Conservation (phyloP, 2,113 vertebrate species). For the Cynopterus brachyotis region DNA sequence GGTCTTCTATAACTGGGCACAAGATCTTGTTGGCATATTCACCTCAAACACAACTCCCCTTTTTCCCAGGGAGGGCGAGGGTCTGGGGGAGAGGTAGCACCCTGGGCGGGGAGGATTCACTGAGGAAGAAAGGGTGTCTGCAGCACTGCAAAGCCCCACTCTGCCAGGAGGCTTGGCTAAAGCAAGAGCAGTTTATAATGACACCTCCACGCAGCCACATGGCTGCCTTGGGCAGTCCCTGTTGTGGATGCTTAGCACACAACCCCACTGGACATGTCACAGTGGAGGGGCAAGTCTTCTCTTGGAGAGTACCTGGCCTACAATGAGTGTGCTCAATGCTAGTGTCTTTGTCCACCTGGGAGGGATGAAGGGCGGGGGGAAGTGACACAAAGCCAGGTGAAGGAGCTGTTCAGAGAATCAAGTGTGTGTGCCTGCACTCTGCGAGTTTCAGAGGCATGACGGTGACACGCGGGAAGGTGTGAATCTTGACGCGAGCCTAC, state of each 20-base stretch:
- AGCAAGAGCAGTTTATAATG: neutral
- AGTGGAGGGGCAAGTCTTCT: neutral
- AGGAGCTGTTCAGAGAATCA: neutral
- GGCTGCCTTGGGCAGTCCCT: neutral
- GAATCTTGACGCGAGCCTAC: neutral
- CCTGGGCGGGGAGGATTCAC: neutral
- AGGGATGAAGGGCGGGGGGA: too few relatives aligned
- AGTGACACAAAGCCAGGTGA: neutral
- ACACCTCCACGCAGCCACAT: rapidly evolving
- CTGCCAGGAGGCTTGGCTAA: neutral
- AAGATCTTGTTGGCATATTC: neutral
- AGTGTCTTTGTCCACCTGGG: neutral
- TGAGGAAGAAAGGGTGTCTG: neutral
- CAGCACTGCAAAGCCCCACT: neutral
- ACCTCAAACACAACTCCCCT: neutral
- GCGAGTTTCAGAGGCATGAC: neutral
- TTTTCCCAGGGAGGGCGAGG: neutral
- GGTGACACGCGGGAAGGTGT: neutral
- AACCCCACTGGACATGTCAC: neutral
- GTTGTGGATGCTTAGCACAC: neutral
- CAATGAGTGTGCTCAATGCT: neutral
- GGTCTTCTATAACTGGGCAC: neutral
- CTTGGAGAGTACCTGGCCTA: neutral
- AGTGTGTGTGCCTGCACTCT: rapidly evolving
- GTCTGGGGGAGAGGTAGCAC: neutral